Evolutionary conservation across 1,140 invertebrate species (phyloP).

Genomic region (Neodiprion lecontei): DNA sequence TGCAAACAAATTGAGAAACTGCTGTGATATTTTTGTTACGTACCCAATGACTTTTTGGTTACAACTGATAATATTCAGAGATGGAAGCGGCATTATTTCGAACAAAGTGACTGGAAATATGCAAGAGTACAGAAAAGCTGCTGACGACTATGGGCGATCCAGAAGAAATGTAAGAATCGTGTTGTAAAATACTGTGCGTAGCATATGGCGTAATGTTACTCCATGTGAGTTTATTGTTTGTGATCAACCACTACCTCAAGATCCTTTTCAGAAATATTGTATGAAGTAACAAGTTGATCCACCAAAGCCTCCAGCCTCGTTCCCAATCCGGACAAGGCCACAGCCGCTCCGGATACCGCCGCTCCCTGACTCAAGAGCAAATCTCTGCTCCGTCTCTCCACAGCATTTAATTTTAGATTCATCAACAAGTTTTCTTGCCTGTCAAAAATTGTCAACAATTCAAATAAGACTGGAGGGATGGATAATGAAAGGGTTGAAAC

Average conservation of each 20-base stretch:
- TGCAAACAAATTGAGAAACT: no score
- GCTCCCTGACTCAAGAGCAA: conserved; percentile 73
- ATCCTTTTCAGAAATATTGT: conserved; percentile 77
- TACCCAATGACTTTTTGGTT: no score
- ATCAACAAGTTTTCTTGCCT: conserved; percentile 75
- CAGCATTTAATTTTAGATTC: conserved; percentile 67
- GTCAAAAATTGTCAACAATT: conserved; percentile 19
- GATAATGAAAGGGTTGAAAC: background rate
- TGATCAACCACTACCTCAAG: conserved; percentile 66
- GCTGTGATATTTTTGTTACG: no score
- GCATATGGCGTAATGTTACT: no score
- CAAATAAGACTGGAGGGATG: background rate
- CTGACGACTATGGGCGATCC: no score
- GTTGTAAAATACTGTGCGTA: no score
- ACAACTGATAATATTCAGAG: no score
- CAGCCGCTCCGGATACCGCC: conserved; percentile 72
- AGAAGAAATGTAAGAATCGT: no score
- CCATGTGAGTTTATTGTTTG: conserved; percentile 10
- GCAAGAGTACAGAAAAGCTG: no score
- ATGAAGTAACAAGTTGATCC: conserved; percentile 74
- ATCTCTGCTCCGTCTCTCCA: conserved; percentile 71
- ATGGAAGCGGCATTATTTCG: no score
- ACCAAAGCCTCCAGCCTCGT: conserved; percentile 73
- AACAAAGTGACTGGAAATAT: no score
- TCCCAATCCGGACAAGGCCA: conserved; percentile 74